Evolutionary conservation across 92 coral and sea anemone genomes (phyloP).

Genomic region (Phenganax stokvisi): DNA sequence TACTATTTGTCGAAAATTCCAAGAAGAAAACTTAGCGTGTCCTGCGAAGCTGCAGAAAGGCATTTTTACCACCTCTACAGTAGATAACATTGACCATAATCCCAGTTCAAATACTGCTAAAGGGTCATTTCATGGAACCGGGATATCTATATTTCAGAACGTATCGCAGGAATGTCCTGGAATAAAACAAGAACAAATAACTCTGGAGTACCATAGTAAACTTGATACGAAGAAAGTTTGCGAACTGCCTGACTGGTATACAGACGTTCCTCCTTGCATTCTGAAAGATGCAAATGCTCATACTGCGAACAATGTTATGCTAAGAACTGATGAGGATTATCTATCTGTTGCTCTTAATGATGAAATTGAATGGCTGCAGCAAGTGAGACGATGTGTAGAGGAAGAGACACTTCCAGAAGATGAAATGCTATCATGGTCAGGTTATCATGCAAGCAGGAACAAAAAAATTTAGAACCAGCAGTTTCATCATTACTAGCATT

Average conservation of each 20-base stretch:
- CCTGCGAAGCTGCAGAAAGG: slow-evolving; percentile 36
- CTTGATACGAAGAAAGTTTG: slow-evolving; percentile 17
- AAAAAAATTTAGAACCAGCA: slow-evolving; percentile 30
- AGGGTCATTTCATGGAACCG: slow-evolving; percentile 64
- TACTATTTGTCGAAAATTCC: slow-evolving; percentile 19
- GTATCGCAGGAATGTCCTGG: slow-evolving; percentile 23
- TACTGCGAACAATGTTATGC: slow-evolving; percentile 35
- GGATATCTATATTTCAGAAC: slow-evolving; percentile 55
- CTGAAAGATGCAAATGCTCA: slow-evolving; percentile 15
- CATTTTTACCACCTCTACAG: slow-evolving; percentile 38
- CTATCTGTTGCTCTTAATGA: background rate
- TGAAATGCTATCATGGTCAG: slow-evolving; percentile 56
- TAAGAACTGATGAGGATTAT: background rate
- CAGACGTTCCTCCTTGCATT: slow-evolving; percentile 36
- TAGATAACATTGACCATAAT: slow-evolving; percentile 42
- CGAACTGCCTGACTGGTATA: slow-evolving; percentile 27
- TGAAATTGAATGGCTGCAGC: slow-evolving; percentile 38
- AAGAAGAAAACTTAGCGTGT: slow-evolving; percentile 42
- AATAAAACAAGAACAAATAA: slow-evolving; percentile 10
- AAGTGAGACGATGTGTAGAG: slow-evolving; percentile 27
- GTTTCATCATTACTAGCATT: slow-evolving; percentile 37
- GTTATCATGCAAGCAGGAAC: slow-evolving; percentile 49
- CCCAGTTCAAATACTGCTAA: slow-evolving; percentile 44
- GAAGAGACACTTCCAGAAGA: slow-evolving; percentile 36
- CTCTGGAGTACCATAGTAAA: slow-evolving; percentile 19